Evolutionary conservation across 2,888 invertebrate species (phyloP), one percentile per base, ranked within the genome.

Genomic region (Drosophila phalerata): DNA sequence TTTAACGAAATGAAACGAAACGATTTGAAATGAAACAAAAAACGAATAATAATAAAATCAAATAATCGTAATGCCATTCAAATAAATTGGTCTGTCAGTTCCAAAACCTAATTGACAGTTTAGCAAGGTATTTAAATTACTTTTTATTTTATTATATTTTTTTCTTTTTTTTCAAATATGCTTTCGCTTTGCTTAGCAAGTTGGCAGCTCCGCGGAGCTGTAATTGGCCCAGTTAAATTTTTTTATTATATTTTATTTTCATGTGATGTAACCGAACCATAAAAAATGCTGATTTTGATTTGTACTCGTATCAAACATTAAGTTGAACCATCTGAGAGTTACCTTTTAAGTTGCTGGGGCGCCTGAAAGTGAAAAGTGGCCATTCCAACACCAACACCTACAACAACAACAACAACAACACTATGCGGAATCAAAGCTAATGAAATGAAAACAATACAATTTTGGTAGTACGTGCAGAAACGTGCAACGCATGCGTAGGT

Each of bases 301-400:
- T 64, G 42, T 30, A 42, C 28, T 56, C 49, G 61, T 40, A 65
- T 62, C 47, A 64, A 71, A 62, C 55, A 53, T 55, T 48, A 74
- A 57, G 47, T 60, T 68, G 17, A 56, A 53, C 56, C 30, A 45
- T n/a, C n/a, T 2, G 22, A 30, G 43, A 40, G 73, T 13, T 40
- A 9, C 37, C 57, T 22, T 47, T 55, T 57, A 30, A 4, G 42
- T 11, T 28, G 48, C 6, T 22, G 10, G 32, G 63, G 66, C 73
- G 25, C 49, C 71, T 28, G 79, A 83, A 83, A 83, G 83, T 87
- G 87, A 87, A 84, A 84, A 79, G 83, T 69, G 83, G 77, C 15
- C 73, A 74, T 57, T 56, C 52, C 60, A 70, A 70, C 63, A 67
- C 38, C 48, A 53, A 37, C 52, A 57, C 10, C 43, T 17, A 15